A percentile compares a stretch with the other conserved stretches of the same genome.
These are phyloP conservation scores for Eremophila alpestris DNA, from an alignment of 2,797 vertebrate species.

Conservation along the genomic window DNA sequence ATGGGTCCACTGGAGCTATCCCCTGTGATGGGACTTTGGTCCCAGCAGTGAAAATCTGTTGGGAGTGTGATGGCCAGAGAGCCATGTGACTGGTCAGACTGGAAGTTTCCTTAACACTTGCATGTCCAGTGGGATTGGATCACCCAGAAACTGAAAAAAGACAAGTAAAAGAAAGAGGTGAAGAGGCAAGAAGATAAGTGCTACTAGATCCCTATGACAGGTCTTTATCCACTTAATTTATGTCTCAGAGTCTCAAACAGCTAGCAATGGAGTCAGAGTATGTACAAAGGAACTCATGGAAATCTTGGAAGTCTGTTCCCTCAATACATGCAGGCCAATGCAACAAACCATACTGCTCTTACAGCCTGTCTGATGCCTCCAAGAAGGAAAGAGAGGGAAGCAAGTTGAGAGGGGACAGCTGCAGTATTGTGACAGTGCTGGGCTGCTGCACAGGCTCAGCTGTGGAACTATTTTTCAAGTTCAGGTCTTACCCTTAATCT, in stretches of 20 bases:
- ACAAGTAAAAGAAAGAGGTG: background rate
- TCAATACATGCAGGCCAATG: accelerated
- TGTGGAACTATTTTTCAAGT: background rate
- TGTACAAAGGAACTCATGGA: background rate
- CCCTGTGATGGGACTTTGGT: accelerated
- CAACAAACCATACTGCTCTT: background rate
- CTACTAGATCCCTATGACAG: background rate
- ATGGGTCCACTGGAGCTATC: background rate
- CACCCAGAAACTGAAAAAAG: background rate
- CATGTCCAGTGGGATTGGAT: background rate
- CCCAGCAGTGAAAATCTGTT: background rate
- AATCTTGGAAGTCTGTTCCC: background rate
- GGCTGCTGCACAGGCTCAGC: background rate
- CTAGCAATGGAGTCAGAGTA: background rate
- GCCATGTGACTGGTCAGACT: background rate
- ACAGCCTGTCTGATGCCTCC: background rate
- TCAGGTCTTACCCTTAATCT: background rate
- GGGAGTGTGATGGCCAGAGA: background rate
- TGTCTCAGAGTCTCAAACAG: background rate
- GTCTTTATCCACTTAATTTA: background rate
- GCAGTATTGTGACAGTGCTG: background rate
- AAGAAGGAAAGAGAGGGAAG: background rate
- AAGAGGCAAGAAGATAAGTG: background rate
- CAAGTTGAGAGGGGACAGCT: background rate
- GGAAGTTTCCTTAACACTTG: background rate